phyloP scores from a whole-genome alignment of 2,113 vertebrate genomes.

The Acanthochromis polyacanthus region DNA sequence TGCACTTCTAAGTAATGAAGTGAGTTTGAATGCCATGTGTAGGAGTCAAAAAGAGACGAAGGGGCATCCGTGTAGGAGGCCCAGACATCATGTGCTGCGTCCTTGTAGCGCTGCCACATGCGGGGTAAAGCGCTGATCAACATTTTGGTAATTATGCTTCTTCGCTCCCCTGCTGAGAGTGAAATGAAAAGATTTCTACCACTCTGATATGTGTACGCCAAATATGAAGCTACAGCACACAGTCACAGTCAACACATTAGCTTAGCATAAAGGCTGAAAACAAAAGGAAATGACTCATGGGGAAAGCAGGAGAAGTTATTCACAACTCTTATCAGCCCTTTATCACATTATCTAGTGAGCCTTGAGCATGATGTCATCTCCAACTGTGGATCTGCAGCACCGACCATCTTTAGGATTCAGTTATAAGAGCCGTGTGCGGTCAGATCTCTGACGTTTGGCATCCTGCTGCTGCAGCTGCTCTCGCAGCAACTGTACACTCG shows the following conservation, averaged over 20 bases:
- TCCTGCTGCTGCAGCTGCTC: slow-evolving; percentile 8
- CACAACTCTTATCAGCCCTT: neutral
- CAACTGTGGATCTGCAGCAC: neutral
- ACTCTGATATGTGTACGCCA: neutral
- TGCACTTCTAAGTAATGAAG: neutral
- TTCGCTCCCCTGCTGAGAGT: neutral
- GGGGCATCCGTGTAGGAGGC: slow-evolving; percentile 1
- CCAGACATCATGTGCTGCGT: neutral
- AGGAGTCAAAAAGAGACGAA: neutral
- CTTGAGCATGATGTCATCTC: neutral
- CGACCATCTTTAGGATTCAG: neutral
- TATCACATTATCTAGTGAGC: too few species aligned
- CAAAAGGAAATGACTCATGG: too few species aligned
- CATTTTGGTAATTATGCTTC: too few species aligned
- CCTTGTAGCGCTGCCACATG: neutral
- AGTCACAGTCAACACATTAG: too few species aligned
- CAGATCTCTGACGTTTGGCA: neutral
- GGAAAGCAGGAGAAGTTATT: too few species aligned
- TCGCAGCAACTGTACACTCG: neutral
- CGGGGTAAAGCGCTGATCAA: neutral
- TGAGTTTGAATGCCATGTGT: neutral
- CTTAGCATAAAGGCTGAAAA: too few species aligned
- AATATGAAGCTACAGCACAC: neutral
- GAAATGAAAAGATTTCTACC: neutral
- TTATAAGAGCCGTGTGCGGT: neutral